Conservation (phyloP, 2,888 invertebrate genomes). For the Zeuzera pyrina region DNA sequence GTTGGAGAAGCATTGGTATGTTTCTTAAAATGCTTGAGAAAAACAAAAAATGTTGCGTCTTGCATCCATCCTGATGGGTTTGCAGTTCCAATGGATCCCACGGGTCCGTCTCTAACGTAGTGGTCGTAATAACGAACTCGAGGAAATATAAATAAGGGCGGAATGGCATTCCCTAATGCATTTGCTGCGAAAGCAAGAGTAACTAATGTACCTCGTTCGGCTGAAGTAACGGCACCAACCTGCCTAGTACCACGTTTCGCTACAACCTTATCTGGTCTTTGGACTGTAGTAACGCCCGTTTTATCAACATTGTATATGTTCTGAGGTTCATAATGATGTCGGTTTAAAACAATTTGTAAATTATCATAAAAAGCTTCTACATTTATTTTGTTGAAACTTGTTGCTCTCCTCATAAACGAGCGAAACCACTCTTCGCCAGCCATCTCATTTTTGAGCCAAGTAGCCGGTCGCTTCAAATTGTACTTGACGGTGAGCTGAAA, state of each 20-base stretch:
- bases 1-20: constrained; percentile 15
- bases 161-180: constrained; percentile 15
- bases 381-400: constrained; percentile 12
- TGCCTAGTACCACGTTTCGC: constrained; percentile 16
- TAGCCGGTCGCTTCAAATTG: constrained; percentile 6
- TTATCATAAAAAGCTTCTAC: constrained; percentile 15
- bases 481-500: constrained; percentile 9
- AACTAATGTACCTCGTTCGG: constrained; percentile 13
- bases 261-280: constrained; percentile 11
- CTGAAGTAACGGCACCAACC: constrained; percentile 14
- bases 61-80: constrained; percentile 30
- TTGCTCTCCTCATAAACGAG: constrained; percentile 8
- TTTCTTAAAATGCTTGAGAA: constrained; percentile 30
- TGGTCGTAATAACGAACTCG: constrained; percentile 22
- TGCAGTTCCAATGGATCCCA: constrained; percentile 29
- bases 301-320: constrained; percentile 16
- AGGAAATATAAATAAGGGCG: constrained; percentile 28
- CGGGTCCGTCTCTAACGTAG: constrained; percentile 28
- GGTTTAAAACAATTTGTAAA: constrained; percentile 5
- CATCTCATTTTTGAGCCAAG: constrained; percentile 9
- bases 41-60: constrained; percentile 22
- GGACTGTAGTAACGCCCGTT: too few relatives aligned
- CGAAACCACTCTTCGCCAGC: constrained; percentile 13
- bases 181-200: constrained; percentile 18
- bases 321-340: constrained; percentile 4